Base-by-base conservation (phyloP, 1,140 invertebrate species). In the Penaeus indicus region DNA sequence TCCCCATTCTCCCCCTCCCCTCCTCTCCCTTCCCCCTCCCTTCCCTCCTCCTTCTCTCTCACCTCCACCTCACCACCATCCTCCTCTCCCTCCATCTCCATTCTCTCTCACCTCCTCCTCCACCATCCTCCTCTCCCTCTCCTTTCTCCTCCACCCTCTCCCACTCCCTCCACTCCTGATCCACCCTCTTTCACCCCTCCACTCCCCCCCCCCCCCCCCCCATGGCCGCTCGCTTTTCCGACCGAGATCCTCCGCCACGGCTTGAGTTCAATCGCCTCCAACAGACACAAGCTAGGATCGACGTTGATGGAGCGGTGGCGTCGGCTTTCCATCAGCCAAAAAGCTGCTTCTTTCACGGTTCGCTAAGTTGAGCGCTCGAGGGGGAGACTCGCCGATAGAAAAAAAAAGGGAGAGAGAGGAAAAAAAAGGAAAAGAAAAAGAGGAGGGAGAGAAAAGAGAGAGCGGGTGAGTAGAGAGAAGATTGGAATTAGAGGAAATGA, bases 251-350 rank as follows among this genome's bases (percentile, higher is more conserved):
- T 69, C 25, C 63, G 63, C 62, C 16, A 54, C 54, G 54, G 54
- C 54, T 54, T 11, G 11, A 54, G 54, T 54, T 67, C 82, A 62
- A 62, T 75, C 60, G 83, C 21, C 83, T 72, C 69, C 64, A 84
- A 67, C 83, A 84, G 83, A 67, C 83, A 60, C 83, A 60, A 60
- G n/a, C 25, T 42, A 42, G 69, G 63, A 32, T 25, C n/a, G 82
- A 84, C 82, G 32, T 3, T 84, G 82, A 84, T 84, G 82, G 82
- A 84, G 82, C 72, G 82, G 32, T 47, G 63, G 82, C 38, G 67
- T 60, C 83, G 72, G 83, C 67, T 72, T 69, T 72, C 83, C 69
- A 72, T 84, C 67, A 84, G 83, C 64, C 38, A 69, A 84, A 84
- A 84, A 84, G 83, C 67, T 60, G 67, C 83, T 72, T 67, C 38